These are phyloP conservation scores for Caenorhabditis uteleia DNA, from an alignment of 2,888 invertebrate genomes.

Conservation along the genomic window DNA sequence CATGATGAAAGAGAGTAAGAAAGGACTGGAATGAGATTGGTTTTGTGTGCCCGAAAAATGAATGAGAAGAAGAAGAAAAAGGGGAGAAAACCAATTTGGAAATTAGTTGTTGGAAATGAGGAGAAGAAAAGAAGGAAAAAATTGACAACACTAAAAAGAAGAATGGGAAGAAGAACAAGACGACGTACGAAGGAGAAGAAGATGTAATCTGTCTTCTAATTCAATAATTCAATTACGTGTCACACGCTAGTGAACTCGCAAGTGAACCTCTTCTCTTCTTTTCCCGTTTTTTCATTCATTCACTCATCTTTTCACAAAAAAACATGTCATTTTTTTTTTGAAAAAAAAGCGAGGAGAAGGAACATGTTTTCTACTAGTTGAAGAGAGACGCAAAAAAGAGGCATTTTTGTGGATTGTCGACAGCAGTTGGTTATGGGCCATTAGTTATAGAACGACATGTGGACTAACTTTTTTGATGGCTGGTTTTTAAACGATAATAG, in stretches of 20 bases:
- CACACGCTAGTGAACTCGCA: constrained; percentile 7
- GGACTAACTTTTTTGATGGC: too few relatives aligned
- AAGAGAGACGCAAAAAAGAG: too few relatives aligned
- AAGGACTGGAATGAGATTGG: neutral
- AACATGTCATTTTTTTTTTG: too few relatives aligned
- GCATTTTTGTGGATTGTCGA: constrained; percentile 5
- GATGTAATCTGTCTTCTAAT: constrained; percentile 17
- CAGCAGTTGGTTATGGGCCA: neutral
- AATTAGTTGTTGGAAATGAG: constrained; percentile 5
- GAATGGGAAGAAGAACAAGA: constrained; percentile 4
- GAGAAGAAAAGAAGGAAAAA: neutral
- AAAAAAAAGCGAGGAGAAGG: too few relatives aligned
- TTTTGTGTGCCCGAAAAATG: constrained; percentile 4
- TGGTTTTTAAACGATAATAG: too few relatives aligned
- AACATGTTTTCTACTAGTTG: too few relatives aligned
- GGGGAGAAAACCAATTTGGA: constrained; percentile 19
- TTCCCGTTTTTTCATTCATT: too few relatives aligned
- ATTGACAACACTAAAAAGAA: neutral
- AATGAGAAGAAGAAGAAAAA: constrained; percentile 4
- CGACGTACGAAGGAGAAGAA: too few relatives aligned
- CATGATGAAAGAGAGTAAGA: neutral
- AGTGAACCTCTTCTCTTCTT: too few relatives aligned
- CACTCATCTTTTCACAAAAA: too few relatives aligned
- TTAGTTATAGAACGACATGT: neutral
- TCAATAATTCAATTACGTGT: constrained; percentile 33